A percentile compares a stretch with the other conserved stretches of the same genome.
phyloP scores from a whole-genome alignment of 2,888 invertebrate genomes.

The Xanthia icteritia region DNA sequence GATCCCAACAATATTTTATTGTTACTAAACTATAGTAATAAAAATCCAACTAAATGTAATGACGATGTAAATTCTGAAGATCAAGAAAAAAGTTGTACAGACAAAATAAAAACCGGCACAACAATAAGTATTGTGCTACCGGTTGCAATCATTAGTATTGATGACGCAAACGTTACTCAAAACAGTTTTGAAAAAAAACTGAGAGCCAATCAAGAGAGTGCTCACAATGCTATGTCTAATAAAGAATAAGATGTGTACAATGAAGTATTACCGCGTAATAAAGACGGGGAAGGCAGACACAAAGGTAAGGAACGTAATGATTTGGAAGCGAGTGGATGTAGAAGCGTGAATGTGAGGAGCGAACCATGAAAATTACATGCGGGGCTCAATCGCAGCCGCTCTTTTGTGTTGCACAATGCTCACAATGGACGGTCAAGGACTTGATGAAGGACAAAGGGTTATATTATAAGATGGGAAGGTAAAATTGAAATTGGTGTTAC shows the following conservation, averaged over 20 bases:
- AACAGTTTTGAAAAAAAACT: constrained; percentile 83
- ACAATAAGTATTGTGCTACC: constrained; percentile 88
- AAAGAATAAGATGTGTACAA: constrained; percentile 83
- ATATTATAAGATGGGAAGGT: constrained; percentile 75
- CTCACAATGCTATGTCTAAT: constrained; percentile 76
- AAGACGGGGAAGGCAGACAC: constrained; percentile 80
- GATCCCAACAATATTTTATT: constrained; percentile 81
- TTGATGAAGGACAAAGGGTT: constrained; percentile 86
- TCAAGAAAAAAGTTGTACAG: constrained; percentile 74
- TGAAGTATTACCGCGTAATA: constrained; percentile 81
- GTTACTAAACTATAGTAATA: constrained; percentile 80
- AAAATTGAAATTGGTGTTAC: constrained; percentile 65
- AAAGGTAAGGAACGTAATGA: constrained; percentile 89
- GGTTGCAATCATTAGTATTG: constrained; percentile 89
- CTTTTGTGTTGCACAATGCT: constrained; percentile 83
- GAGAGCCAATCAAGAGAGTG: constrained; percentile 86
- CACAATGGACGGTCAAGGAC: constrained; percentile 89
- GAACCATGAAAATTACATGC: constrained; percentile 89
- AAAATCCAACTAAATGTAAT: constrained; percentile 88
- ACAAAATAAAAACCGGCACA: constrained; percentile 77
- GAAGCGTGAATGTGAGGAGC: constrained; percentile 86
- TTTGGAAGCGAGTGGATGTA: constrained; percentile 88
- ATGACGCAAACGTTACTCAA: constrained; percentile 89
- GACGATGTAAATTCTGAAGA: constrained; percentile 84
- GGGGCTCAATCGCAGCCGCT: constrained; percentile 86